phyloP scores from a whole-genome alignment of 2,888 invertebrate genomes.

The Heteromyza rotundicornis region DNA sequence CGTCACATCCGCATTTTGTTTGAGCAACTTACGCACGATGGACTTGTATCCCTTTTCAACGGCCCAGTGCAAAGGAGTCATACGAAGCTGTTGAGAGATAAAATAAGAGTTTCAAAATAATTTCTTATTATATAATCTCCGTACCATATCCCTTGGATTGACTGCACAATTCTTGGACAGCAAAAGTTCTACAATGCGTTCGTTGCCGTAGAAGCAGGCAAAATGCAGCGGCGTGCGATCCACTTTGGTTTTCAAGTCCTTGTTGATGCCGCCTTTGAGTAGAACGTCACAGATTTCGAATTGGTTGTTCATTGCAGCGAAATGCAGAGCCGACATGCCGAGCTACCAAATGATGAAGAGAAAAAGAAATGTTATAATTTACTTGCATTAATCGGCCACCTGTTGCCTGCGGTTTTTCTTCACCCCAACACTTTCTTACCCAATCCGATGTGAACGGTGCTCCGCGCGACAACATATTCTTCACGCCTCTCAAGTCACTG shows the following conservation, averaged over 20 bases:
- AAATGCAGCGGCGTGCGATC: slow-evolving; percentile 91
- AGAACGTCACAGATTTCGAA: slow-evolving; percentile 80
- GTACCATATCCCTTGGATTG: slow-evolving; percentile 81
- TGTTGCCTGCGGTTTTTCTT: slow-evolving; percentile 11
- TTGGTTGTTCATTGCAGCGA: slow-evolving; percentile 84
- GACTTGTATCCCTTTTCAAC: slow-evolving; percentile 79
- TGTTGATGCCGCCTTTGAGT: slow-evolving; percentile 83
- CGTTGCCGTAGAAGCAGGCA: slow-evolving; percentile 85
- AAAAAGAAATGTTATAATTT: not conserved
- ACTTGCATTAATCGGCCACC: slow-evolving; percentile 16
- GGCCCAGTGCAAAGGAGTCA: slow-evolving; percentile 96
- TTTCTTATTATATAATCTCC: slow-evolving; percentile 31
- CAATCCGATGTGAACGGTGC: slow-evolving; percentile 93
- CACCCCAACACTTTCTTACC: slow-evolving; percentile 65
- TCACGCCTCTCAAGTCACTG: slow-evolving; percentile 78
- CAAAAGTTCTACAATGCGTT: slow-evolving; percentile 73
- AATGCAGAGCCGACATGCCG: slow-evolving; percentile 88
- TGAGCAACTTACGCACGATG: slow-evolving; percentile 73
- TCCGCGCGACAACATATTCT: slow-evolving; percentile 80
- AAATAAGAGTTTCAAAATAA: slow-evolving; percentile 3
- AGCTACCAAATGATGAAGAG: slow-evolving; percentile 65
- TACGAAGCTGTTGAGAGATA: slow-evolving; percentile 76
- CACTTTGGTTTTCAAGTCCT: slow-evolving; percentile 90
- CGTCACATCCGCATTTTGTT: slow-evolving; percentile 75
- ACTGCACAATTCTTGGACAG: slow-evolving; percentile 74